Conservation (phyloP, 2,113 vertebrate species). For the Aleadryas rufinucha region DNA sequence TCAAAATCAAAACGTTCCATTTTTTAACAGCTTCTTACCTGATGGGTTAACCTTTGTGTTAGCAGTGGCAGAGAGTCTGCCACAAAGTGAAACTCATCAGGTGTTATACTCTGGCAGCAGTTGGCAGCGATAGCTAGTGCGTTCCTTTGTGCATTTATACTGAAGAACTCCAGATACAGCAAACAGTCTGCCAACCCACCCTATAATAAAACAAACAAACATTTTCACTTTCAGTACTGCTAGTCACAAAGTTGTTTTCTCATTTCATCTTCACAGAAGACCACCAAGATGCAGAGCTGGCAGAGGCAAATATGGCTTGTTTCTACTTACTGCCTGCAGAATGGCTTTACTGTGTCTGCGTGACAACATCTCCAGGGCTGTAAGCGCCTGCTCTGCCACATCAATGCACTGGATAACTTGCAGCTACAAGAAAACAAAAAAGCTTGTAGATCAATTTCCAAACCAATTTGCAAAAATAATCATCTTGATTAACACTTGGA, state of each 20-base stretch:
- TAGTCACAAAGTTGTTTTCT: neutral
- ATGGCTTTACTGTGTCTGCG: slow-evolving; percentile 99
- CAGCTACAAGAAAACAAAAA: slow-evolving; percentile 77
- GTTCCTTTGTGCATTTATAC: slow-evolving; percentile 99
- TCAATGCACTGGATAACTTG: slow-evolving; percentile 99
- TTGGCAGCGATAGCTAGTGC: slow-evolving; percentile 97
- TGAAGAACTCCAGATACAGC: slow-evolving; percentile 98
- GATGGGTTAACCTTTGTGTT: slow-evolving; percentile 96
- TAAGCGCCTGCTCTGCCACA: slow-evolving; percentile 96
- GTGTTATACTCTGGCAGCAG: slow-evolving; percentile 98
- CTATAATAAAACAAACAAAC: slow-evolving; percentile 65
- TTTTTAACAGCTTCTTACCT: slow-evolving; percentile 76
- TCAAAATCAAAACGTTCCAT: neutral
- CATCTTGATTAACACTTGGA: neutral
- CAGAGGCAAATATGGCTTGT: neutral
- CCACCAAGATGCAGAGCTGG: neutral
- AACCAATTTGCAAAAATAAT: neutral
- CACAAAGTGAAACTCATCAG: slow-evolving; percentile 99
- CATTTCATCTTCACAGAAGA: neutral
- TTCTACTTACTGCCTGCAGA: slow-evolving; percentile 90
- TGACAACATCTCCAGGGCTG: slow-evolving; percentile 97
- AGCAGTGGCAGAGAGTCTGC: slow-evolving; percentile 95
- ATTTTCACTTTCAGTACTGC: neutral
- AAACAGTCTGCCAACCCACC: slow-evolving; percentile 95
- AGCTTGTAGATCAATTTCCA: neutral